Base-by-base conservation (phyloP, 1,140 invertebrate species). In the Acromyrmex heyeri region DNA sequence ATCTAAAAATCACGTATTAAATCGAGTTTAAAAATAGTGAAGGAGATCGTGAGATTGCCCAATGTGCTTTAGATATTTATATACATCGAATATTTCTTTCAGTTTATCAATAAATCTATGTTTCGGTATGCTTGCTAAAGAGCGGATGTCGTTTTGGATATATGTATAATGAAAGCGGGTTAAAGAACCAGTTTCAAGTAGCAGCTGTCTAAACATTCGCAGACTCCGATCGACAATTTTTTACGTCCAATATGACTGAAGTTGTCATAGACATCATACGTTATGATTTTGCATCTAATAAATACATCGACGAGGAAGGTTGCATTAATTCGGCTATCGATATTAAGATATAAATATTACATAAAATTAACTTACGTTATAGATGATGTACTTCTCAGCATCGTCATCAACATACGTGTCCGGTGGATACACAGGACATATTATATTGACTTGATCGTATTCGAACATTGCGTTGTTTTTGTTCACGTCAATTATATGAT, bases 401-500 rank as follows among this genome's bases (percentile, higher is more conserved):
- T 99, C 98, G 92, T 99, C 98, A 92, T 98, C 98, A n/a, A 78
- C 76, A 92, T 97, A 97, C 27, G 98, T 98, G 48, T 97, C 98
- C 34, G 98, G 97, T 57, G 97, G 96, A 93, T 99, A 99, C 21
- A 98, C 98, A 18, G 98, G 98, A 96, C 98, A 99, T 93, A 99
- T 98, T 94, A 99, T 98, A 94, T 99, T 99, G 88, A 99, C 98
- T 96, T 99, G 98, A 94, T 99, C 98, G 95, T 98, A 99, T 94
- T 99, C 98, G 94, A 98, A 99, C 91, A 97, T 97, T 86, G 97
- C 96, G 95, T 99, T 99, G 87, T 98, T 98, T 95, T 98, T 98
- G 96, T 99, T 99, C 87, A 99, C 98, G 95, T 99, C 98, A 94
- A 99, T 99, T 94, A 99, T 98, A 95, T 99, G 98, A 95, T 99